Percentiles rank a stretch among this genome's conserved stretches.
Evolutionary conservation across 2,888 invertebrate species (phyloP).

Genomic region (Eupeodes luniger): DNA sequence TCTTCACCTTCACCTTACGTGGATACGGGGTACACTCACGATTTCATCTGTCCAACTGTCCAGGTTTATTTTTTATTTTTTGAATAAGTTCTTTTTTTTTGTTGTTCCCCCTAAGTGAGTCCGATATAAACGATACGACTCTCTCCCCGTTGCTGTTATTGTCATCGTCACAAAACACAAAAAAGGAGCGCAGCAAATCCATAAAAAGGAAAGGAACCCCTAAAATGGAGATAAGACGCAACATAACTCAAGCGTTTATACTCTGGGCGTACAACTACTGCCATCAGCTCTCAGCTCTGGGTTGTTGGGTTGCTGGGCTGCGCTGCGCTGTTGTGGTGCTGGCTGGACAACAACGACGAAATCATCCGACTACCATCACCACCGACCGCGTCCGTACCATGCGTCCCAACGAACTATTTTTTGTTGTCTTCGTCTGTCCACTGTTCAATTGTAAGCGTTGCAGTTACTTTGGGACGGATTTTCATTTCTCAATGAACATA

Average conservation of each 20-base stretch:
- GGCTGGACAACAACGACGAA: slow-evolving; percentile 43
- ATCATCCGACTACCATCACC: slow-evolving; percentile 1
- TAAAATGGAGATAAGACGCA: slow-evolving; percentile 77
- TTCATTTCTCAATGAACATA: slow-evolving; percentile 76
- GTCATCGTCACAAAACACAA: slow-evolving; percentile 67
- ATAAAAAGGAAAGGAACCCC: slow-evolving; percentile 76
- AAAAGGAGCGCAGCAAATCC: slow-evolving; percentile 76
- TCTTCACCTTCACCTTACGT: slow-evolving; percentile 50
- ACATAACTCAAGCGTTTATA: slow-evolving; percentile 72
- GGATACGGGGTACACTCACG: slow-evolving; percentile 70
- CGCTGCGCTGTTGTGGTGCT: background rate
- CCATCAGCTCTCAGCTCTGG: background rate
- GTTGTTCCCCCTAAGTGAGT: slow-evolving; percentile 58
- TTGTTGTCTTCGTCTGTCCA: slow-evolving; percentile 5
- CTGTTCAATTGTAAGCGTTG: slow-evolving; percentile 56
- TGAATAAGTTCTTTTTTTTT: slow-evolving; percentile 36
- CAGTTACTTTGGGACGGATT: slow-evolving; percentile 73
- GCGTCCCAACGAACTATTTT: slow-evolving; percentile 54
- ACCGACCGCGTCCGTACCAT: slow-evolving; percentile 46
- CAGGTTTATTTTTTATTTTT: slow-evolving; percentile 33
- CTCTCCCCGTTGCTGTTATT: slow-evolving; percentile 40
- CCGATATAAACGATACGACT: slow-evolving; percentile 40
- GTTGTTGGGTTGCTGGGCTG: background rate
- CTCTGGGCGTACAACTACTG: slow-evolving; percentile 48
- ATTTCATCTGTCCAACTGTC: slow-evolving; percentile 76